These are phyloP conservation scores for Leistus spinibarbis DNA, from an alignment of 2,888 invertebrate species.

Conservation along the genomic window DNA sequence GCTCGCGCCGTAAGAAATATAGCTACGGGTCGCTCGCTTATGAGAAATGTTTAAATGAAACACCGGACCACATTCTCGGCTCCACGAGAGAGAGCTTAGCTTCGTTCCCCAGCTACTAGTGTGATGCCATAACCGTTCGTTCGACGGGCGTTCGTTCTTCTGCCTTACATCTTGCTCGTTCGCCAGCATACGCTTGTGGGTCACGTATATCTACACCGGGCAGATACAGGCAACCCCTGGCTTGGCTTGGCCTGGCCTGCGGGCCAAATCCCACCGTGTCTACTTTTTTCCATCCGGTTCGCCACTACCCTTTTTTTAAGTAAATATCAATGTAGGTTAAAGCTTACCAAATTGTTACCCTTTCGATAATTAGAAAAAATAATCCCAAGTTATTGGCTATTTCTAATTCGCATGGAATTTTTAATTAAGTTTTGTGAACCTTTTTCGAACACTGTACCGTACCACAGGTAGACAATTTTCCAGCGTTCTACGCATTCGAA, in stretches of 20 bases:
- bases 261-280: background rate
- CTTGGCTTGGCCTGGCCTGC: background rate
- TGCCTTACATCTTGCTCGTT: slow-evolving; percentile 7
- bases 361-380: background rate
- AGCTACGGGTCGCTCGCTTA: slow-evolving; percentile 14
- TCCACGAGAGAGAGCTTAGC: slow-evolving; percentile 24
- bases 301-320: background rate
- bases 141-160: slow-evolving; percentile 19
- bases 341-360: background rate
- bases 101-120: slow-evolving; percentile 11
- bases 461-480: background rate
- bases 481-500: background rate
- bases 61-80: slow-evolving; percentile 27
- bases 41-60: slow-evolving; percentile 34
- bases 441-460: background rate
- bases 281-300: background rate
- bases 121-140: slow-evolving; percentile 12
- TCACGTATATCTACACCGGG: background rate
- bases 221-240: background rate
- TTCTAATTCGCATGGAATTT: background rate
- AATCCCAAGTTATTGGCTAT: background rate
- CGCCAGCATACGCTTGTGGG: background rate
- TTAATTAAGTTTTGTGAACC: background rate
- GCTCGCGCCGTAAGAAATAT: slow-evolving; percentile 24
- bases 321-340: background rate